These are phyloP conservation scores for Delphinus delphis DNA, from an alignment of 2,113 vertebrate genomes.

Conservation along the genomic window DNA sequence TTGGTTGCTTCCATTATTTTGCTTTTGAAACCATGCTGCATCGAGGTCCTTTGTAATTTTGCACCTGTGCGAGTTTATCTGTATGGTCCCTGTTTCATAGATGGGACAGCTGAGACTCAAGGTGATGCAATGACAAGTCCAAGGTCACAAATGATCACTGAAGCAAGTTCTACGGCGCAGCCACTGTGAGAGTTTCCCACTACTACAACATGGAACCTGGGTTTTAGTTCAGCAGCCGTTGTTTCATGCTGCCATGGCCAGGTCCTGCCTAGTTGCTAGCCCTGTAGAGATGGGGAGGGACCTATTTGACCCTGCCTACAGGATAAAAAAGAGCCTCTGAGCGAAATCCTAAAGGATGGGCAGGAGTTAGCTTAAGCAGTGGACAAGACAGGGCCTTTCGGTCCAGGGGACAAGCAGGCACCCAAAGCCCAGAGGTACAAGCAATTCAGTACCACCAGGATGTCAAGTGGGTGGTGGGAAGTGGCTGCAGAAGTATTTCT, in stretches of 20 bases:
- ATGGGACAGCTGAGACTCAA: background rate
- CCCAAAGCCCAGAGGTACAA: background rate
- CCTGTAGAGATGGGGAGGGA: background rate
- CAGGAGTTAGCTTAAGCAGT: background rate
- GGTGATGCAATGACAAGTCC: background rate
- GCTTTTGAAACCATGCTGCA: background rate
- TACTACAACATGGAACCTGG: background rate
- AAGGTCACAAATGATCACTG: background rate
- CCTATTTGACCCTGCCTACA: background rate
- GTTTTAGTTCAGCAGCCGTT: background rate
- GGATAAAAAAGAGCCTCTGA: background rate
- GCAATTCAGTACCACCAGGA: background rate
- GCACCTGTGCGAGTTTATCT: background rate
- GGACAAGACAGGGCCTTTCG: background rate
- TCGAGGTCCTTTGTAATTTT: background rate
- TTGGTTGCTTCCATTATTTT: background rate
- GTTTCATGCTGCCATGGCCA: background rate
- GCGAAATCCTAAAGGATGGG: background rate
- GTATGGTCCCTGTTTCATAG: background rate
- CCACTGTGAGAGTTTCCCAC: background rate
- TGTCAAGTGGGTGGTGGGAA: background rate
- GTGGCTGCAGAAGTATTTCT: background rate
- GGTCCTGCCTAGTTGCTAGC: background rate
- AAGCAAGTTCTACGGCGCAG: background rate
- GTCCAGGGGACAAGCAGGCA: background rate